Conservation (phyloP, 2,888 invertebrate genomes). For the Pseudococcus longispinus region DNA sequence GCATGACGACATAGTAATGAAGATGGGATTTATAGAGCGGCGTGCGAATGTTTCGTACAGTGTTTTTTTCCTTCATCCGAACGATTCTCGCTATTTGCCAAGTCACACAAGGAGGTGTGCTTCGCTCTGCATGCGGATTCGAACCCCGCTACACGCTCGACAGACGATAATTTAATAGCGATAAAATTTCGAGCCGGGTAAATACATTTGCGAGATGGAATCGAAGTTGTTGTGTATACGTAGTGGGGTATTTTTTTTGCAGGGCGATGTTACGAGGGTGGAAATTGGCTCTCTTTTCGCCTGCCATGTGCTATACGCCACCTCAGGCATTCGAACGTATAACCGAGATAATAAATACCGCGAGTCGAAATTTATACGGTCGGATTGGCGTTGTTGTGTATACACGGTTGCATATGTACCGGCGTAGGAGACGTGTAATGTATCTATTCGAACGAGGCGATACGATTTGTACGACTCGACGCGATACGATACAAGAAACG, state of each 20-base stretch:
- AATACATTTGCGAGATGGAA: not conserved
- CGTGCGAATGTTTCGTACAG: not conserved
- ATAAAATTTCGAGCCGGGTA: not conserved
- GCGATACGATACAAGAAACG: too few relatives aligned
- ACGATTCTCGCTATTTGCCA: not conserved
- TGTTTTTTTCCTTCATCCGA: not conserved
- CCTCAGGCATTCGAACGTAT: not conserved
- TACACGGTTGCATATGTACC: not conserved
- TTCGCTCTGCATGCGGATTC: not conserved
- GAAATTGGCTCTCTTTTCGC: not conserved
- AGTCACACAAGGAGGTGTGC: not conserved
- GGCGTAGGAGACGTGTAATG: not conserved
- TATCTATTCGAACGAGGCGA: not conserved
- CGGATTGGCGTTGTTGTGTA: not conserved
- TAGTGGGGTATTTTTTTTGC: not conserved
- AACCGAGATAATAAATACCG: not conserved
- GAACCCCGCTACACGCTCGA: not conserved
- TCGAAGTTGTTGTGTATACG: not conserved
- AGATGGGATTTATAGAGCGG: not conserved
- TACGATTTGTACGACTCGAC: too few relatives aligned
- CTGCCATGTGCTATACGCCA: not conserved
- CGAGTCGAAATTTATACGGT: not conserved
- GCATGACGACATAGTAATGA: slow-evolving; percentile 6
- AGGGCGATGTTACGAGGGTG: not conserved
- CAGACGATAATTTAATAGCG: slow-evolving; percentile 30